Conservation (phyloP, 2,888 invertebrate species). For the Congeria kusceri region DNA sequence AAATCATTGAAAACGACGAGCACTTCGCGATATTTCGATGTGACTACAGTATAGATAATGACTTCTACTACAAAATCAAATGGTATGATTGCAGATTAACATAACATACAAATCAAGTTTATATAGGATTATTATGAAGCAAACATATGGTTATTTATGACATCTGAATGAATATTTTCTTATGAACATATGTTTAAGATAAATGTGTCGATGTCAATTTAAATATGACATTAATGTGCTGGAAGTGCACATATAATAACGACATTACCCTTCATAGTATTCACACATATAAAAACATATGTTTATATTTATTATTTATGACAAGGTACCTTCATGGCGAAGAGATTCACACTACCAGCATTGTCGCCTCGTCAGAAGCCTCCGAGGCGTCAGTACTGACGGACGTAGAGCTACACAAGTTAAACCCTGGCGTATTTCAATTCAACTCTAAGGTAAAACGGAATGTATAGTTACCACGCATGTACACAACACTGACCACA, state of each 20-base stretch:
- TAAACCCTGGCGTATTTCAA: background rate
- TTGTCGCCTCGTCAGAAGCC: background rate
- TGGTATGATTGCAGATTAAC: conserved; percentile 12
- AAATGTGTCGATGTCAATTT: background rate
- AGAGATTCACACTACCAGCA: conserved; percentile 6
- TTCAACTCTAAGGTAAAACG: background rate
- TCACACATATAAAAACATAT: no score
- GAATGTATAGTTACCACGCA: no score
- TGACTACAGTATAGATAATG: conserved; percentile 7
- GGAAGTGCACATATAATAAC: no score
- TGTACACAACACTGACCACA: background rate
- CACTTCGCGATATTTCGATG: conserved; percentile 24
- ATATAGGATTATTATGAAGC: no score
- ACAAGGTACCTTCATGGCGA: conserved; percentile 8
- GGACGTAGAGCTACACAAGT: background rate
- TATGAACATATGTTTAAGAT: no score
- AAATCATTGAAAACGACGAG: conserved; percentile 1
- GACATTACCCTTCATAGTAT: no score
- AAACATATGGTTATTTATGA: no score
- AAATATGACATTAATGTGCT: no score
- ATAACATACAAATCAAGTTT: background rate
- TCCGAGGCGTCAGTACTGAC: background rate
- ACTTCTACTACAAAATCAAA: conserved; percentile 19
- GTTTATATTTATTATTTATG: background rate
- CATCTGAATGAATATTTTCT: no score